Evolutionary conservation across 2,888 invertebrate genomes (phyloP).

Genomic region (Lithophane leautieri): DNA sequence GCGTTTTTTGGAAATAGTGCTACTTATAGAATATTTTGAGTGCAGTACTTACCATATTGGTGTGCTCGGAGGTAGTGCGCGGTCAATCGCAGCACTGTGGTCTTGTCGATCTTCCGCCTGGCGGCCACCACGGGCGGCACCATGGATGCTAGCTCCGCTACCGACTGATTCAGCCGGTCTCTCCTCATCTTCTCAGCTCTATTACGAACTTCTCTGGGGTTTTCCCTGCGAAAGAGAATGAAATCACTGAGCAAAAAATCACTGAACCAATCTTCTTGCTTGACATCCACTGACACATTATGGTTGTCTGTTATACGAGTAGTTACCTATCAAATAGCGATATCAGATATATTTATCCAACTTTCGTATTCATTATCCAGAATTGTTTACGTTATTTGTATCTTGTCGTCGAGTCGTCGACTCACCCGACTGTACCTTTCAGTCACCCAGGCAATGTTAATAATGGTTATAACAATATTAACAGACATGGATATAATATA

Average conservation of each 20-base stretch:
- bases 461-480: neutral
- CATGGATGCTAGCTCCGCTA: conserved; percentile 94
- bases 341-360: neutral
- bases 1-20: no score
- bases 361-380: conserved; percentile 11
- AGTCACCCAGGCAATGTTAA: neutral
- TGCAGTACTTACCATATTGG: conserved; percentile 86
- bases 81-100: conserved; percentile 95
- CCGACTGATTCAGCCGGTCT: conserved; percentile 96
- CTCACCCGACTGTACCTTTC: neutral
- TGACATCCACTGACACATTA: neutral
- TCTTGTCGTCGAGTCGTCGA: no score
- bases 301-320: neutral
- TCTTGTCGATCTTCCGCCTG: conserved; percentile 96
- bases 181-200: conserved; percentile 97
- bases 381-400: conserved; percentile 3
- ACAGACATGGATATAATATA: neutral
- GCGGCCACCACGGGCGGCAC: conserved; percentile 95
- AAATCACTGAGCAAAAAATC: neutral
- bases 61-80: conserved; percentile 95
- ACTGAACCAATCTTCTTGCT: neutral
- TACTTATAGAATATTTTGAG: no score
- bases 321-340: neutral
- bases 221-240: conserved; percentile 74
- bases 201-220: conserved; percentile 94